These are phyloP conservation scores for Cremastinae sp. DNA, from an alignment of 2,888 invertebrate species.

Conservation along the genomic window DNA sequence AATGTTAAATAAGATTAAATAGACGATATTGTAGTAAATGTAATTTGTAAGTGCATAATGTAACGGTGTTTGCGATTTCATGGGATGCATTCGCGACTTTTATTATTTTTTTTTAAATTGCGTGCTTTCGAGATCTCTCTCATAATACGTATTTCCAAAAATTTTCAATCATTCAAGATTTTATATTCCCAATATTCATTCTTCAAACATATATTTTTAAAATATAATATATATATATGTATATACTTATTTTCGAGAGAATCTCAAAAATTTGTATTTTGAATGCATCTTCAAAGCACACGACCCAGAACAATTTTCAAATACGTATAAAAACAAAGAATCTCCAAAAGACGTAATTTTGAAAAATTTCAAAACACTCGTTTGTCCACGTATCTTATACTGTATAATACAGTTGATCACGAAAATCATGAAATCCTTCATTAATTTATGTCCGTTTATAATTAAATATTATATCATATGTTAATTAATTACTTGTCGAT, in stretches of 20 bases:
- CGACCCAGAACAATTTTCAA: neutral
- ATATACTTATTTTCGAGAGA: too few relatives aligned
- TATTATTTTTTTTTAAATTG: too few relatives aligned
- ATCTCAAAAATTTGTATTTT: too few relatives aligned
- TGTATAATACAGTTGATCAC: slow-evolving; percentile 53
- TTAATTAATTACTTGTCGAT: slow-evolving; percentile 68
- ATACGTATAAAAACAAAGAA: slow-evolving; percentile 65
- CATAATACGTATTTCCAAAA: too few relatives aligned
- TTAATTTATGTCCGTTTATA: slow-evolving; percentile 48
- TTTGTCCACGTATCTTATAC: slow-evolving; percentile 28
- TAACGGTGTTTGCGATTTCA: slow-evolving; percentile 70
- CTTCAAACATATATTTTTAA: too few relatives aligned
- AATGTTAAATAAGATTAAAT: slow-evolving; percentile 72
- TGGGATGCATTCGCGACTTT: slow-evolving; percentile 58
- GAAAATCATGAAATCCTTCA: slow-evolving; percentile 49
- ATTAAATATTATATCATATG: slow-evolving; percentile 44
- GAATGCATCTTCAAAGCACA: too few relatives aligned
- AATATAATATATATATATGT: too few relatives aligned
- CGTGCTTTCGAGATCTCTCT: too few relatives aligned
- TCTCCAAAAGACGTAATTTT: neutral
- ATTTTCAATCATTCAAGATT: too few relatives aligned
- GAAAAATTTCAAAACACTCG: neutral
- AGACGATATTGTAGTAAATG: slow-evolving; percentile 77
- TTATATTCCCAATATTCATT: too few relatives aligned
- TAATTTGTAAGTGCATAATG: slow-evolving; percentile 76